These are phyloP conservation scores for Platycnemis pennipes DNA, from an alignment of 2,888 invertebrate species.

Conservation along the genomic window DNA sequence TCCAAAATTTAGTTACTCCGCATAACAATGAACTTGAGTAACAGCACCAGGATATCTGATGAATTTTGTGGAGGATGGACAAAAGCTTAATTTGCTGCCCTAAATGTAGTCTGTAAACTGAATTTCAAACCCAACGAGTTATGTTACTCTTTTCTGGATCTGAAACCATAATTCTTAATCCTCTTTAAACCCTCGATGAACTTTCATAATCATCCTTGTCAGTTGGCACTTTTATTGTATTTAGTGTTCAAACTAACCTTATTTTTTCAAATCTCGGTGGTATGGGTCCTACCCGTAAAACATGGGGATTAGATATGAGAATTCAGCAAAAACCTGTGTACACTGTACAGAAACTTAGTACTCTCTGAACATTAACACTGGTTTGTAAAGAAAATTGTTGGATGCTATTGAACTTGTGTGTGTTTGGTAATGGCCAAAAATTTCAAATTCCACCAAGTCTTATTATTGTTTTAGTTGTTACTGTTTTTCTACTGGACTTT, in stretches of 20 bases:
- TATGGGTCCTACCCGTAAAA: neutral
- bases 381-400: neutral
- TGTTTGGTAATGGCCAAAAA: neutral
- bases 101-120: neutral
- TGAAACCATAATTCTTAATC: neutral
- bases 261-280: constrained; percentile 28
- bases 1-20: constrained; percentile 21
- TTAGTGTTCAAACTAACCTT: constrained; percentile 53
- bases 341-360: neutral
- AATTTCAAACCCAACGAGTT: neutral
- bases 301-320: neutral
- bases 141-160: neutral
- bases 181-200: neutral
- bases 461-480: neutral
- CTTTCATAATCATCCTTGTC: neutral
- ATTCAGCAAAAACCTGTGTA: neutral
- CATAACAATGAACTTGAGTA: neutral
- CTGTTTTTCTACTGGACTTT: neutral
- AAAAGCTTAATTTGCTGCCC: neutral
- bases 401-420: neutral
- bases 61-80: neutral
- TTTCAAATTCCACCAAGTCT: neutral
- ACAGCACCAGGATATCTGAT: neutral
- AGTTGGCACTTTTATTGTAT: neutral
- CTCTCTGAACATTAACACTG: neutral